Base-by-base conservation (phyloP, 2,888 invertebrate species). In the Temnothorax ravouxi region DNA sequence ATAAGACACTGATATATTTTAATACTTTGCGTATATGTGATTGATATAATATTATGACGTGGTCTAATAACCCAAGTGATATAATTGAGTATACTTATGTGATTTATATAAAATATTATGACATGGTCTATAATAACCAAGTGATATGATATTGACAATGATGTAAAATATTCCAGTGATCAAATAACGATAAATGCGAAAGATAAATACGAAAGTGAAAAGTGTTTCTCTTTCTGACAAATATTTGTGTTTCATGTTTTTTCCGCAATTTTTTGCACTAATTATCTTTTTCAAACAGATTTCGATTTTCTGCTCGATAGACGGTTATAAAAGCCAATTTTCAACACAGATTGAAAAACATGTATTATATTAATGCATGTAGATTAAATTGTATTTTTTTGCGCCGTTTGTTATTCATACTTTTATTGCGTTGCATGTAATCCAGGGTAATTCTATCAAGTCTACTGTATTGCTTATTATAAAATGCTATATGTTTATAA, bases 221-320 rank as follows among this genome's bases (percentile, higher is more conserved):
- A 66, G 66, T 8, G 13, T 13, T 44, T 64, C 18, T 21, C 29
- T n/a, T 52, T 52, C n/a, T 52, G 11, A 21, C 66, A 25, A 52
- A 66, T 52, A 25, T 76, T 64, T 34, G 4, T 47, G 2, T 29
- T 61, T 59, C 38, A 11, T 25, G 13, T 52, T 52, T 76, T 76
- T 76, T 38, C 15, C 34, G 52, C 59, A 8, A 47, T 52, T 74
- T 56, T 66, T 61, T 29, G n/a, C 61, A 15, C 2, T 74, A 74
- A 74, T 74, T 74, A 44, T 2, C 13, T n/a, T 74, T 61, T 61
- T 56, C 29, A 59, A 74, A 44, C 29, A 18, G 4, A 41, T 21
- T n/a, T 66, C 11, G 15, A 61, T 74, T 34, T 34, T 61, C 47
- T 44, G 44, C 21, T 15, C 15, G 15, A n/a, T 13, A 38, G 52